Evolutionary conservation across 2,113 vertebrate genomes (phyloP).

Genomic region (Archocentrus centrarchus): DNA sequence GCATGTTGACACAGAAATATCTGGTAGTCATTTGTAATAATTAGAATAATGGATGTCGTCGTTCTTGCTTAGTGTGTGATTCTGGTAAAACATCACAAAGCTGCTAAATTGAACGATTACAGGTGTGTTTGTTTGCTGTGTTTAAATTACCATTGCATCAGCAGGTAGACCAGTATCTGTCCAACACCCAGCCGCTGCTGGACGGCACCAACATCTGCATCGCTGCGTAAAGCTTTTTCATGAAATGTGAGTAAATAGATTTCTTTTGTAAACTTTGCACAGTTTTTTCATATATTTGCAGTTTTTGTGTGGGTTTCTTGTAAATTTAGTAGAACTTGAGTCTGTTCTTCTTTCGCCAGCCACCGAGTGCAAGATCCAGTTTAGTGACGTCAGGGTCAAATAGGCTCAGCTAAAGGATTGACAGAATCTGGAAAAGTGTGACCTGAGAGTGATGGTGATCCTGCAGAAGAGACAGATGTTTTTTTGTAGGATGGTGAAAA

Average conservation of each 20-base stretch:
- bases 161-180: not conserved
- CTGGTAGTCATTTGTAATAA: not conserved
- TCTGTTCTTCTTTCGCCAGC: not conserved
- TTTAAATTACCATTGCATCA: not conserved
- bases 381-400: slow-evolving; percentile 63
- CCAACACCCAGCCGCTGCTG: not conserved
- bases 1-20: not conserved
- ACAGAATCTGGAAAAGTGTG: slow-evolving; percentile 19
- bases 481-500: not conserved
- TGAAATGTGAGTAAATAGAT: not conserved
- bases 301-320: not conserved
- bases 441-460: not conserved
- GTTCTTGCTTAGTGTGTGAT: not conserved
- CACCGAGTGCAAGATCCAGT: slow-evolving; percentile 25
- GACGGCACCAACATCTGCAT: not conserved
- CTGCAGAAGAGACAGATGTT: not conserved
- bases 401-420: slow-evolving; percentile 62
- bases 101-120: not conserved
- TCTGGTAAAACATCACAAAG: not conserved
- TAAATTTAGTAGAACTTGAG: not conserved
- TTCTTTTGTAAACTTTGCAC: accelerated
- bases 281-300: not conserved
- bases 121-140: not conserved
- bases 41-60: not conserved
- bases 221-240: not conserved